Conservation (phyloP, 1,140 invertebrate species). For the Neodiprion virginianus region DNA sequence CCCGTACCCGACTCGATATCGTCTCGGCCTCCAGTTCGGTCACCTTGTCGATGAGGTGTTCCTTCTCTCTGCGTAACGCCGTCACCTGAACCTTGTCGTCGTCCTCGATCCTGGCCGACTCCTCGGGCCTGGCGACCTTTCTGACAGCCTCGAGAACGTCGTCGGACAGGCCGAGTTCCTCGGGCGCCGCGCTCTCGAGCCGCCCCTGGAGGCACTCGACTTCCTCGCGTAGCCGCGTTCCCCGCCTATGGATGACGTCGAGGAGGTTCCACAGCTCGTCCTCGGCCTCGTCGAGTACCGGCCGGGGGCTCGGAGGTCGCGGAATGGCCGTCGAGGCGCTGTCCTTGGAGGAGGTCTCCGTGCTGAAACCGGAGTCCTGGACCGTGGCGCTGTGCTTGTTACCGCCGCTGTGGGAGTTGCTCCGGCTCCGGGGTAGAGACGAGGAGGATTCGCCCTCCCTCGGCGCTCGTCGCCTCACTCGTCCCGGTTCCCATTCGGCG, state of each 20-base stretch:
- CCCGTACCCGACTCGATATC: constrained; percentile 67
- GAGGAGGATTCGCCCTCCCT: constrained; percentile 55
- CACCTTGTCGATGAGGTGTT: constrained; percentile 72
- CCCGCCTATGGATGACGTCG: constrained; percentile 84
- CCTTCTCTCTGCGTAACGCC: constrained; percentile 72
- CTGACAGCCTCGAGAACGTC: constrained; percentile 57
- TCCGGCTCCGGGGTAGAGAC: constrained; percentile 67
- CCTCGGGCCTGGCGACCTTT: constrained; percentile 37
- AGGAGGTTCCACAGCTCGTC: constrained; percentile 86
- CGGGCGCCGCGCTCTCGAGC: constrained; percentile 52
- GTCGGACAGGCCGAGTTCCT: constrained; percentile 51
- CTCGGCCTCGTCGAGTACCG: constrained; percentile 65
- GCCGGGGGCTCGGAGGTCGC: constrained; percentile 59
- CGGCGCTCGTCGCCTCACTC: constrained; percentile 74
- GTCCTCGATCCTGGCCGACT: not conserved
- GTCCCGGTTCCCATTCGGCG: constrained; percentile 79
- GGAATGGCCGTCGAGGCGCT: constrained; percentile 64
- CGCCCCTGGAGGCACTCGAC: constrained; percentile 67
- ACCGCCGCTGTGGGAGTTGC: constrained; percentile 69
- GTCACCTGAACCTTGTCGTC: constrained; percentile 33
- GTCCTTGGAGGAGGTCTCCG: constrained; percentile 81
- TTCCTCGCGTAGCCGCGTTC: constrained; percentile 77
- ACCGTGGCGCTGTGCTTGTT: constrained; percentile 71
- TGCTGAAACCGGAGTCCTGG: constrained; percentile 86
- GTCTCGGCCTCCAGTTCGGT: constrained; percentile 77